A percentile compares a stretch with the other conserved stretches of the same genome.
phyloP scores from a whole-genome alignment of 2,888 invertebrate species.

The Liopterus haemorrhoidalis region DNA sequence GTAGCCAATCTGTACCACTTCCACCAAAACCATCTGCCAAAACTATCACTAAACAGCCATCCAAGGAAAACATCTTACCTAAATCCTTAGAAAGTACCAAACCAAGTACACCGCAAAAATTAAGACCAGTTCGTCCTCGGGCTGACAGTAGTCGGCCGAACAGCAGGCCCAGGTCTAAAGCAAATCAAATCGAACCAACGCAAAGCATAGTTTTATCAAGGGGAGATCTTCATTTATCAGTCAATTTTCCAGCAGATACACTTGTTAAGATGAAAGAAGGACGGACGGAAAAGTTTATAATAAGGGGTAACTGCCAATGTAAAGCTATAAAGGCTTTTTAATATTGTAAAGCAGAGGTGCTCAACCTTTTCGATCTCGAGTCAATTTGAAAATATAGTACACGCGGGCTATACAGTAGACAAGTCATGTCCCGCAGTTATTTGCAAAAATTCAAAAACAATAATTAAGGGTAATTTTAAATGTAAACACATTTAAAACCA shows the following conservation, averaged over 20 bases:
- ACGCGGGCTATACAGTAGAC: too few relatives aligned
- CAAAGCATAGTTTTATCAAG: conserved; percentile 40
- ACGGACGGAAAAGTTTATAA: conserved; percentile 36
- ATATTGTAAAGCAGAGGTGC: too few relatives aligned
- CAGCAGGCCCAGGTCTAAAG: background rate
- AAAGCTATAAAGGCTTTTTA: conserved; percentile 16
- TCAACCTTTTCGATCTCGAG: too few relatives aligned
- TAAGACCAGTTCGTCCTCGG: background rate
- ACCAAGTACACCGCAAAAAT: background rate
- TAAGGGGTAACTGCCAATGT: conserved; percentile 17
- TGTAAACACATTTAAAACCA: too few relatives aligned
- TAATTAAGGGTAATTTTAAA: too few relatives aligned
- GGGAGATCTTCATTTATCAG: conserved; percentile 40
- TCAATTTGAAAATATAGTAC: too few relatives aligned
- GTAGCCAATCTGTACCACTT: conserved; percentile 38
- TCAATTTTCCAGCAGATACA: conserved; percentile 44
- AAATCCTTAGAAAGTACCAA: background rate
- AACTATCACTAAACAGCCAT: conserved; percentile 3
- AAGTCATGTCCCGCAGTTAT: too few relatives aligned
- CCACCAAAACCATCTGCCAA: conserved; percentile 26
- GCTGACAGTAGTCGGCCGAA: conserved; percentile 4
- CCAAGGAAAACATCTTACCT: conserved; percentile 2
- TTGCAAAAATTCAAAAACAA: too few relatives aligned
- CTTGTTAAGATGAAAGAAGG: conserved; percentile 39
- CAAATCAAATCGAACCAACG: conserved; percentile 29